phyloP scores from a whole-genome alignment of 35 echinoderm and acorn worm genomes.

The Ophioderma brevispina region DNA sequence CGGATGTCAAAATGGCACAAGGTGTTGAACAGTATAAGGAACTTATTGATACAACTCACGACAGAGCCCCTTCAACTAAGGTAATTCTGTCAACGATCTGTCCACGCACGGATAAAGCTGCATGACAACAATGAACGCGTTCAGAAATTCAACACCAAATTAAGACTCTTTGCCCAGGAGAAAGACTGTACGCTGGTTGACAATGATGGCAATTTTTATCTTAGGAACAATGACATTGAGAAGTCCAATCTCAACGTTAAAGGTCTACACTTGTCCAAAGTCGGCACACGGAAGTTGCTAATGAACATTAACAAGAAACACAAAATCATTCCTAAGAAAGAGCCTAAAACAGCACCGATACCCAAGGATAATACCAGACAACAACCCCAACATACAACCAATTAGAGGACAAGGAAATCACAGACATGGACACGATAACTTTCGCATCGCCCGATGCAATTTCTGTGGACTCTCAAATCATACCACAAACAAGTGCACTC shows the following conservation, averaged over 20 bases:
- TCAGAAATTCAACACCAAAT: neutral
- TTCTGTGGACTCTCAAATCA: too few relatives aligned
- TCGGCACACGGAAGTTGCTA: too few relatives aligned
- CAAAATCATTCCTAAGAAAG: neutral
- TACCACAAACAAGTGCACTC: too few relatives aligned
- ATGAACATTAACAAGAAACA: too few relatives aligned
- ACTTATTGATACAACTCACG: neutral
- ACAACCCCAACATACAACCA: too few relatives aligned
- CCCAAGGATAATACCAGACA: too few relatives aligned
- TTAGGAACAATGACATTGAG: neutral
- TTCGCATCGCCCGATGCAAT: too few relatives aligned
- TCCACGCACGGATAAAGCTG: neutral
- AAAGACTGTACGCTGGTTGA: neutral
- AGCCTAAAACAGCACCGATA: too few relatives aligned
- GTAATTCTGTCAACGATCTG: neutral
- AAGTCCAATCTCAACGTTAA: neutral
- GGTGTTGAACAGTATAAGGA: neutral
- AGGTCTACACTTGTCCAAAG: too few relatives aligned
- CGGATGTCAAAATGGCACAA: neutral
- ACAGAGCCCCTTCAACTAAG: neutral
- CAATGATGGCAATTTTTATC: neutral
- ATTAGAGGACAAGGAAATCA: too few relatives aligned
- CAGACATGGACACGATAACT: too few relatives aligned
- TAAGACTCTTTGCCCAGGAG: neutral
- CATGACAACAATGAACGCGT: neutral